Evolutionary conservation across 2,113 vertebrate species (phyloP), one percentile per base, ranked within the genome.

Genomic region (Zingel zingel): DNA sequence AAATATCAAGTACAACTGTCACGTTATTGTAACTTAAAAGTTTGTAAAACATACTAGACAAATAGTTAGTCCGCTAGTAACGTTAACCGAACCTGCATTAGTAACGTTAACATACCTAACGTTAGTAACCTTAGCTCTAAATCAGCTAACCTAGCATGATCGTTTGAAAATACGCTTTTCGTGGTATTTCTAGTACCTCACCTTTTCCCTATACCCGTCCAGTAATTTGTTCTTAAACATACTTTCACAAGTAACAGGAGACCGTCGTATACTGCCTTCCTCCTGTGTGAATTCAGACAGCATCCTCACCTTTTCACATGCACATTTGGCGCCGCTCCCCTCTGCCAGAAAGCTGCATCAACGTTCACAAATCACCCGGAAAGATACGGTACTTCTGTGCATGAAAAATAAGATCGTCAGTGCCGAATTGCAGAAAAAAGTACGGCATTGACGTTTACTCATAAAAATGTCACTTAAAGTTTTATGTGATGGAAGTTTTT

Each of bases 241-340:
- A 13, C 45, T 64, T 25, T n/a, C 2, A 39, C 2, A 56, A n/a
- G 14, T 45, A 8, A 13, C 33, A 47, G 19, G 1, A 51, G 8
- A 11, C 23, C 1, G 13, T 4, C 33, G 18, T 13, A 25, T 2
- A 15, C 9, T 6, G 6, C 65, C 10, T 13, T 4, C 71, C 4
- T 72, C 0, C 4, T 1, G 27, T n/a, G 36, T 33, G 25, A 36
- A 50, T 10, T 45, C 30, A 68, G 6, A 2, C 5, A 50, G 73
- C 43, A 47, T 70, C 48, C 82, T 84, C 74, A 76, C 86, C 78
- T 86, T 68, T 18, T 80, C 68, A 56, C 11, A 25, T 11, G 4
- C 64, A 43, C 68, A 65, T 87, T 54, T 65, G 79, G 62, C 74
- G 70, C 56, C 47, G 47, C 54, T 84, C 13, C 15, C n/a, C 48